Evolutionary conservation across 2,113 vertebrate genomes (phyloP), one percentile per base, ranked within the genome.

Genomic region (Elachura formosa): DNA sequence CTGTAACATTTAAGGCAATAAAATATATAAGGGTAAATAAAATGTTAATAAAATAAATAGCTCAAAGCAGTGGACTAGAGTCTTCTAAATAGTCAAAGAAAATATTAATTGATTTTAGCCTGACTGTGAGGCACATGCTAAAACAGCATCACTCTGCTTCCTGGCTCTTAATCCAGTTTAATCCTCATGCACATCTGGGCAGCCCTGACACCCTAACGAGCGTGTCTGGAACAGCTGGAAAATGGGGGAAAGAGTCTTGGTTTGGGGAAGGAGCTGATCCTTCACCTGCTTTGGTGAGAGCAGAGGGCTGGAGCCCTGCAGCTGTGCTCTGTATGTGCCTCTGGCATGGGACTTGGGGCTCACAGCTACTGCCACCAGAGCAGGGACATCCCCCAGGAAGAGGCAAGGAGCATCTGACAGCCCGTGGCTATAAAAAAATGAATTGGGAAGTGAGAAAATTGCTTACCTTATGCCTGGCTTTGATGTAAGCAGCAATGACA

Each of bases 401-500:
- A 36, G 54, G 62, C 56, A 67, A 31, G 59, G 52, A 46, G 28
- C 56, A 62, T 69, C 69, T 84, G 66, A 45, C 55, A 84, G 81
- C 87, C 71, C 3, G 4, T 58, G 86, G 71, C 75, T 86, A 16
- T 31, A 45, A 43, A 81, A 43, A 84, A 71, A 55, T 72, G 51
- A 59, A 61, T 14, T 75, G 84, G 49, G 40, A 87, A 91, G 69
- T 11, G 69, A 95, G 67, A 31, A 81, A 36, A 72, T 43, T 38
- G 74, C 74, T 59, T 72, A 71, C 74, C 56, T 82, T 52, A 5
- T 75, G 56, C 40, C 74, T 79, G 77, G 48, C 66, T 69, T 79
- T 93, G 81, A 79, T 82, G 56, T 72, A 79, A 94, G 84, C 77
- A 89, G 90, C 77, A 56, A 38, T 75, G 90, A 91, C 93, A 94